A percentile compares a stretch with the other conserved stretches of the same genome.
Conservation (phyloP, 2,888 invertebrate genomes). For the Andrena hattorfiana region DNA sequence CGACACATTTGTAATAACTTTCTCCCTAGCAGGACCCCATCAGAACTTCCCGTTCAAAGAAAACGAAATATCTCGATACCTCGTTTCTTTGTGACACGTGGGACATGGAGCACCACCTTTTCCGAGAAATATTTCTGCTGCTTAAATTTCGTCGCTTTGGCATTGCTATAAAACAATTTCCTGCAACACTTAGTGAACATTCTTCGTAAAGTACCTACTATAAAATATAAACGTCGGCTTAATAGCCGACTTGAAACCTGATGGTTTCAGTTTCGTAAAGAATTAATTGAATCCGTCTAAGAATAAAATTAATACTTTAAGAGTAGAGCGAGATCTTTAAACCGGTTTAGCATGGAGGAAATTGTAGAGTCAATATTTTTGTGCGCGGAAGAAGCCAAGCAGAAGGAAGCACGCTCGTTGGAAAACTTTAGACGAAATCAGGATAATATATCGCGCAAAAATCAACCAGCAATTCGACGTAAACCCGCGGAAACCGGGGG, state of each 20-base stretch:
- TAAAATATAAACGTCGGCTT: background rate
- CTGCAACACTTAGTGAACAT: background rate
- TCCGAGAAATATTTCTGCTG: background rate
- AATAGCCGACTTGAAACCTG: no score
- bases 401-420: background rate
- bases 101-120: background rate
- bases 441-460: conserved; percentile 33
- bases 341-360: background rate
- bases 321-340: background rate
- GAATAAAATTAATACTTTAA: background rate
- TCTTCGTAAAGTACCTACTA: background rate
- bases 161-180: background rate
- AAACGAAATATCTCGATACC: background rate
- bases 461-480: background rate
- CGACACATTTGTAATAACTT: conserved; percentile 67
- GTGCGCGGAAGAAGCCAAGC: background rate
- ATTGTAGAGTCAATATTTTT: conserved; percentile 32
- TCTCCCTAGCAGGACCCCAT: conserved; percentile 27
- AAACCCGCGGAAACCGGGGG: conserved; percentile 15
- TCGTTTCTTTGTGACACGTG: background rate
- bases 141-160: background rate
- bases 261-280: background rate
- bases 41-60: conserved; percentile 19
- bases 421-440: conserved; percentile 13
- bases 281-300: background rate